Percentiles rank a stretch among this genome's conserved stretches.
Evolutionary conservation across 2,888 invertebrate species (phyloP).

Genomic region (Elegia similella): DNA sequence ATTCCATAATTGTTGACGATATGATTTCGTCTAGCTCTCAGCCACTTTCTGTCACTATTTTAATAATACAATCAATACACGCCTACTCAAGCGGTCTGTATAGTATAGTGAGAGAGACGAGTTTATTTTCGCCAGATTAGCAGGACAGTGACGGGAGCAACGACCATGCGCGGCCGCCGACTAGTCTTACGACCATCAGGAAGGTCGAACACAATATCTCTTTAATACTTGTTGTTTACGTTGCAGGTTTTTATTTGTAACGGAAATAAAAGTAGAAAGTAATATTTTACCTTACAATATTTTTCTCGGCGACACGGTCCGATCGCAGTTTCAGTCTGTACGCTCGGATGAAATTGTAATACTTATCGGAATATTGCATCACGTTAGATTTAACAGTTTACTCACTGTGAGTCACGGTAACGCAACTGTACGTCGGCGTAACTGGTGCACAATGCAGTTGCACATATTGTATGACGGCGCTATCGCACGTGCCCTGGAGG

Average conservation of each 20-base stretch:
- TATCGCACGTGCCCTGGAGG: too few relatives aligned
- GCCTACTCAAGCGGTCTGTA: background rate
- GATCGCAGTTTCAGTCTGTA: background rate
- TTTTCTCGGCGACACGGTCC: background rate
- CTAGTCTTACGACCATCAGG: background rate
- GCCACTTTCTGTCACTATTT: background rate
- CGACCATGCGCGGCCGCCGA: background rate
- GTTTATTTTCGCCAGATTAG: background rate
- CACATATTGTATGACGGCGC: background rate
- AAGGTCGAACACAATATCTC: background rate
- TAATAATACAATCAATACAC: background rate
- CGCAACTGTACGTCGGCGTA: background rate
- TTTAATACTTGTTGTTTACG: background rate
- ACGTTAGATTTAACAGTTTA: background rate
- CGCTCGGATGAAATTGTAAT: background rate
- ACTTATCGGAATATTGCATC: background rate
- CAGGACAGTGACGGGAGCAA: background rate
- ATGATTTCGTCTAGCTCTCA: too few relatives aligned
- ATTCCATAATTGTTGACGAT: too few relatives aligned
- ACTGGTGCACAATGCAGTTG: background rate
- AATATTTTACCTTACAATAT: background rate
- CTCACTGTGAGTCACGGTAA: background rate
- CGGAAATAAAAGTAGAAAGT: background rate
- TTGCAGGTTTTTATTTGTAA: background rate
- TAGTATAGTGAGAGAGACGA: background rate